Percentiles rank a stretch among this genome's conserved stretches.
Conservation (phyloP, 2,888 invertebrate genomes). For the Tipula lateralis region DNA sequence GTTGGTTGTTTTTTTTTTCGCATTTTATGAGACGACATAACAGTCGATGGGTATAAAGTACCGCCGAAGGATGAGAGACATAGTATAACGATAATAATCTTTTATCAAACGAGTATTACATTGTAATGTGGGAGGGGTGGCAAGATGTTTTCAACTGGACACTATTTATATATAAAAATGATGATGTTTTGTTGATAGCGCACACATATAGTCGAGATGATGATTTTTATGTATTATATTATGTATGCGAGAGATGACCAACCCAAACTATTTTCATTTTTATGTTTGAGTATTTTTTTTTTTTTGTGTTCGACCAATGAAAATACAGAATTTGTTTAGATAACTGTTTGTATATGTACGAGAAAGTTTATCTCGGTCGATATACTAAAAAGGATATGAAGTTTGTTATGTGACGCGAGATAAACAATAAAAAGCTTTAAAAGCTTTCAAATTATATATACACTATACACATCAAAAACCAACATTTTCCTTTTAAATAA, state of each 20-base stretch:
- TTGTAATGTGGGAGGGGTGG: neutral
- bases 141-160: neutral
- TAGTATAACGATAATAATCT: neutral
- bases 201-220: neutral
- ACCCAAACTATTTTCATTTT: conserved; percentile 9
- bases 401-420: neutral
- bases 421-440: neutral
- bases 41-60: neutral
- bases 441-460: neutral
- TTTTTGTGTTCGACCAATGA: neutral
- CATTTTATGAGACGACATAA: neutral
- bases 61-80: neutral
- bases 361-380: neutral
- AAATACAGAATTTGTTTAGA: neutral
- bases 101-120: neutral
- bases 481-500: conserved; percentile 6
- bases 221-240: neutral
- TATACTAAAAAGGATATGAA: neutral
- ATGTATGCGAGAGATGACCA: neutral
- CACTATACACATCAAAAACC: neutral
- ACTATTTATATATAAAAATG: conserved; percentile 19
- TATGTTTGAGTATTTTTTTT: neutral
- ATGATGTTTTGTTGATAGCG: conserved; percentile 16
- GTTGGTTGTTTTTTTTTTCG: neutral
- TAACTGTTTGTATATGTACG: neutral